Evolutionary conservation across 1,140 invertebrate genomes (phyloP).

Genomic region (Proctacanthus coquilletti): DNA sequence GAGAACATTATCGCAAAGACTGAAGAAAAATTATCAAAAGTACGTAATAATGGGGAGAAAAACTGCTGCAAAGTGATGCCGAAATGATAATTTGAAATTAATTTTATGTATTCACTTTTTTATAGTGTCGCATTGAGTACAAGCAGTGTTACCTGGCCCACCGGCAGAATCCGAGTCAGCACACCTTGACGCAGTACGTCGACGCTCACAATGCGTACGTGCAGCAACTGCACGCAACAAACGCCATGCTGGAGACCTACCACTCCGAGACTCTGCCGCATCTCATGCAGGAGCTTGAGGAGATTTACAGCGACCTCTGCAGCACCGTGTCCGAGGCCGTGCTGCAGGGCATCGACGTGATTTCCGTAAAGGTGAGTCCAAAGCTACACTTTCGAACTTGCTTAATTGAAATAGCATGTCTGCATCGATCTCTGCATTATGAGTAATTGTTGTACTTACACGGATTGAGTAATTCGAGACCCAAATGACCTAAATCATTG

Average conservation of each 20-base stretch:
- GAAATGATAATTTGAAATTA: slow-evolving; percentile 1
- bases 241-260: slow-evolving; percentile 65
- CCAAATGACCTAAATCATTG: too few relatives aligned
- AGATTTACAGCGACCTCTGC: slow-evolving; percentile 70
- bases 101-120: slow-evolving; percentile 7
- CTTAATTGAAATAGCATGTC: background rate
- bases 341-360: slow-evolving; percentile 62
- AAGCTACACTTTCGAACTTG: background rate
- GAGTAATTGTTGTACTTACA: too few relatives aligned
- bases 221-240: slow-evolving; percentile 80
- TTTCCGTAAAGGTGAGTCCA: slow-evolving; percentile 65
- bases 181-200: slow-evolving; percentile 61
- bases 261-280: slow-evolving; percentile 58
- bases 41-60: slow-evolving; percentile 27
- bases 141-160: slow-evolving; percentile 64
- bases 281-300: slow-evolving; percentile 71
- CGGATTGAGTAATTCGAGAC: too few relatives aligned
- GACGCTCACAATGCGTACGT: slow-evolving; percentile 89
- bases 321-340: slow-evolving; percentile 63
- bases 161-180: slow-evolving; percentile 44
- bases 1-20: slow-evolving; percentile 79
- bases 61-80: background rate
- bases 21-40: slow-evolving; percentile 75
- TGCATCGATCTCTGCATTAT: too few relatives aligned
- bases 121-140: slow-evolving; percentile 72